These are phyloP conservation scores for Anthopleura xanthogrammica DNA, from an alignment of 92 coral and sea anemone genomes.

Conservation along the genomic window DNA sequence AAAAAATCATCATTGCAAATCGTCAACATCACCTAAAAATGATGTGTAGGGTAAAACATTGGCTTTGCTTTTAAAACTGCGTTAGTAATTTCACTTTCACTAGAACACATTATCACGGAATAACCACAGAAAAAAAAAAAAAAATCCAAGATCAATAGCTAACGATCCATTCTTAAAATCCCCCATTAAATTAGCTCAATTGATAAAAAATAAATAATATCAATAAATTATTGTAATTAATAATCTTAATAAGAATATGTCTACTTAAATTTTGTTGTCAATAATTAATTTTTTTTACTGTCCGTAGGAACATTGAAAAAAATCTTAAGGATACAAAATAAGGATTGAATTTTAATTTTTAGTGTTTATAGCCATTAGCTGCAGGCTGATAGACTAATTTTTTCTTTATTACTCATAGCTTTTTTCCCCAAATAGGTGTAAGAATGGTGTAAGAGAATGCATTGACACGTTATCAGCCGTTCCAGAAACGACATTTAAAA, in stretches of 20 bases:
- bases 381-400: background rate
- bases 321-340: background rate
- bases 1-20: background rate
- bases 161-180: background rate
- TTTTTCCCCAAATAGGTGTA: background rate
- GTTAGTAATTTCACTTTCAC: background rate
- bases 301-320: background rate
- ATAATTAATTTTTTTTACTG: background rate
- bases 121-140: background rate
- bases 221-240: background rate
- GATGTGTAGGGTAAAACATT: background rate
- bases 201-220: background rate
- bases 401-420: background rate
- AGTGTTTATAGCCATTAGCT: background rate
- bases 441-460: background rate
- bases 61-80: background rate
- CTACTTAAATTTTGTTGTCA: too few species aligned
- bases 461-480: conserved; percentile 4
- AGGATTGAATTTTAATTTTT: background rate
- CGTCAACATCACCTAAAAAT: too few species aligned
- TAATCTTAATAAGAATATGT: background rate
- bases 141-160: background rate
- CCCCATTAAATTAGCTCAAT: too few species aligned
- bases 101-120: background rate
- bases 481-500: background rate